These are phyloP conservation scores for Aphidius colemani DNA, from an alignment of 2,888 invertebrate species.

Conservation along the genomic window DNA sequence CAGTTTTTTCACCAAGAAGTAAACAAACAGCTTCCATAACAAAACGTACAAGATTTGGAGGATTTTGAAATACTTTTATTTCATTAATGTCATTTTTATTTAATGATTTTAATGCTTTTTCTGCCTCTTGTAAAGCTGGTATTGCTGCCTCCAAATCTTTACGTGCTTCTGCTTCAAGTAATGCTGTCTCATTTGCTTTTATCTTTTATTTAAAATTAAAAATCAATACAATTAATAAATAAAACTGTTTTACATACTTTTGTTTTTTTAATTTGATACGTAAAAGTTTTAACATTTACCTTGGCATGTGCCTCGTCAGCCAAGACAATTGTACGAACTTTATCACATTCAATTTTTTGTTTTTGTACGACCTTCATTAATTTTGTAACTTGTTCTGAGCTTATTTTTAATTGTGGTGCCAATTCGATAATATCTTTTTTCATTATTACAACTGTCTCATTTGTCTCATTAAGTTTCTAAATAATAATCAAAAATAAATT, in stretches of 20 bases:
- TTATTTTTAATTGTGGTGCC: constrained; percentile 80
- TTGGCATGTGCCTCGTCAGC: constrained; percentile 82
- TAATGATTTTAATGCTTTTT: constrained; percentile 76
- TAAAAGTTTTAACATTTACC: not conserved
- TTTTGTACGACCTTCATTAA: constrained; percentile 68
- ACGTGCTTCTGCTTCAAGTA: constrained; percentile 80
- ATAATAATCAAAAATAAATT: not conserved
- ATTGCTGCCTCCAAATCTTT: constrained; percentile 83
- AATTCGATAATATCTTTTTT: constrained; percentile 81
- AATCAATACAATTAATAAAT: constrained; percentile 59
- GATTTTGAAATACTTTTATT: constrained; percentile 87
- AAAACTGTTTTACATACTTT: too few species aligned
- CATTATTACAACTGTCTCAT: constrained; percentile 82
- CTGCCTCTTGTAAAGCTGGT: constrained; percentile 85
- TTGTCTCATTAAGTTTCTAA: constrained; percentile 87
- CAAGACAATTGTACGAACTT: constrained; percentile 82
- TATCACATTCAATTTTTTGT: constrained; percentile 81
- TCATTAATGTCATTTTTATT: constrained; percentile 88
- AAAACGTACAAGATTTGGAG: constrained; percentile 86
- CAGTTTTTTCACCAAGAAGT: constrained; percentile 66
- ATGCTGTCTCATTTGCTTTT: constrained; percentile 70
- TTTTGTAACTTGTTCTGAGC: constrained; percentile 74
- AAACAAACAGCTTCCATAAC: constrained; percentile 90
- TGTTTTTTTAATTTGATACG: too few species aligned
- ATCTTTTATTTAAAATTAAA: constrained; percentile 82